A percentile compares a stretch with the other conserved stretches of the same genome.
phyloP scores from a whole-genome alignment of 23 tunicate species.

The Styela clava region DNA sequence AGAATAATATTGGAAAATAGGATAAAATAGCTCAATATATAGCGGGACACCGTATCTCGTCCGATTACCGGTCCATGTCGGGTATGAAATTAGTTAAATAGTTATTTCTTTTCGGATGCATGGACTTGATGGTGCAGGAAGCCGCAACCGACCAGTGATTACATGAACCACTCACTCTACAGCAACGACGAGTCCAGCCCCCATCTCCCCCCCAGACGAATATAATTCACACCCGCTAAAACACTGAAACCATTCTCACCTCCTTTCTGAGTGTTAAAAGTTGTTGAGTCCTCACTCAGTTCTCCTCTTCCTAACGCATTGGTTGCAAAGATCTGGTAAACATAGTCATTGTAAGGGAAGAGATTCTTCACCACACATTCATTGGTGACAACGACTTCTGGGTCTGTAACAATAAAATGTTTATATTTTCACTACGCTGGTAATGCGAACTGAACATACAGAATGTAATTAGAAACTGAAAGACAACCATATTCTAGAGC shows the following conservation, averaged over 20 bases:
- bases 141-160: too few species aligned
- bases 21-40: too few species aligned
- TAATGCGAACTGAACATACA: neutral
- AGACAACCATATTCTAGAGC: neutral
- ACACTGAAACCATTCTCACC: neutral
- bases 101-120: too few species aligned
- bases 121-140: too few species aligned
- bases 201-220: too few species aligned
- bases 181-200: too few species aligned
- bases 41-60: too few species aligned
- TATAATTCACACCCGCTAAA: too few species aligned
- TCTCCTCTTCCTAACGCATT: constrained; percentile 34
- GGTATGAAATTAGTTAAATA: too few species aligned
- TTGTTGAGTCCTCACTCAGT: constrained; percentile 23
- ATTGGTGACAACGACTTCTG: constrained; percentile 10
- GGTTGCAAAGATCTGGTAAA: constrained; percentile 34
- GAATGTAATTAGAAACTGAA: neutral
- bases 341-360: constrained; percentile 49
- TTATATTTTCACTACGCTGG: neutral
- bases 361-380: constrained; percentile 25
- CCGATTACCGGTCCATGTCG: too few species aligned
- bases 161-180: too few species aligned
- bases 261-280: constrained; percentile 6
- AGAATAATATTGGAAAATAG: too few species aligned
- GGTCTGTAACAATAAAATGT: neutral